Evolutionary conservation across 1,140 invertebrate species (phyloP).

Genomic region (Leptoteleia sp.): DNA sequence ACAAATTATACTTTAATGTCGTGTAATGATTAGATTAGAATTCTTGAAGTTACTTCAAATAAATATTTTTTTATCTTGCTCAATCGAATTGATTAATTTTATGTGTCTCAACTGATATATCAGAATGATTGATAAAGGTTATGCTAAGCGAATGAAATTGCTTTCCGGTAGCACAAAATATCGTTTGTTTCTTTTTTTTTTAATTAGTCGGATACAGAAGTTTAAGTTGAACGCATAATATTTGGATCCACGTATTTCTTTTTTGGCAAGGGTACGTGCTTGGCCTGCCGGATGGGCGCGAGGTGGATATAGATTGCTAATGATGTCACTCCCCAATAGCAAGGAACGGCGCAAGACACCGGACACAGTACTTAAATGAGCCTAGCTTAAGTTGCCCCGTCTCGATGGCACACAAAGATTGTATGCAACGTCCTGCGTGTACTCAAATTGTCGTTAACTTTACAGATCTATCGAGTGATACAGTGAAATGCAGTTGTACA

Average conservation of each 20-base stretch:
- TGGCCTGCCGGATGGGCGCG: slow-evolving; percentile 70
- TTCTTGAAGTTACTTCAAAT: too few species aligned
- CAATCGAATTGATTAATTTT: too few species aligned
- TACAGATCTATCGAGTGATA: slow-evolving; percentile 50
- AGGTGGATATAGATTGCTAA: slow-evolving; percentile 75
- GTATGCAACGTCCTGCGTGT: slow-evolving; percentile 68
- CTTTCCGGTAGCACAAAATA: slow-evolving; percentile 21
- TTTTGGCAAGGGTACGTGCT: slow-evolving; percentile 75
- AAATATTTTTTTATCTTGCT: too few species aligned
- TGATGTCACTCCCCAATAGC: slow-evolving; percentile 75
- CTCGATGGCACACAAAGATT: slow-evolving; percentile 79
- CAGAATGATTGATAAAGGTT: too few species aligned
- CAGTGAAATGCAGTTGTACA: slow-evolving; percentile 25
- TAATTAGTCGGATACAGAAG: slow-evolving; percentile 73
- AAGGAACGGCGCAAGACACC: slow-evolving; percentile 67
- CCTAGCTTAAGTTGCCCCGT: slow-evolving; percentile 75
- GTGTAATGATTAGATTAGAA: too few species aligned
- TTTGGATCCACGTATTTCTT: slow-evolving; percentile 71
- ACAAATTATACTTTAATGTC: too few species aligned
- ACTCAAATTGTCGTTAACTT: slow-evolving; percentile 63
- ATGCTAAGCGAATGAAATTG: slow-evolving; percentile 2
- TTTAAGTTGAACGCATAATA: slow-evolving; percentile 74
- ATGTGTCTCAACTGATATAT: not conserved
- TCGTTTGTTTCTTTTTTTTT: slow-evolving; percentile 6
- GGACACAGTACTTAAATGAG: slow-evolving; percentile 72